These are phyloP conservation scores for Ylistrum balloti DNA, from an alignment of 1,140 invertebrate genomes.

Conservation along the genomic window DNA sequence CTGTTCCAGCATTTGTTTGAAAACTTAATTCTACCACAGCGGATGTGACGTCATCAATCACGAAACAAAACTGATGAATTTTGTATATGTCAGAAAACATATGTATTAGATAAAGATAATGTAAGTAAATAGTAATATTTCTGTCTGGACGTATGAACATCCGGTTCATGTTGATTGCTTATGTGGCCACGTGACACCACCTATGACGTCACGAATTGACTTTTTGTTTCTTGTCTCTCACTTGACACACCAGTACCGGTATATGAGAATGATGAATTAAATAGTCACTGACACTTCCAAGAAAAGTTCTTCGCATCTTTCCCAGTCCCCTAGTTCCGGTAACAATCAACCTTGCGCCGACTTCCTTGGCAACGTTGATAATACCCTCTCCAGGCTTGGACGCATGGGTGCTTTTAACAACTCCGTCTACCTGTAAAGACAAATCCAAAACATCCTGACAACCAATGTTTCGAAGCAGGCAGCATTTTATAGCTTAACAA, in stretches of 20 bases:
- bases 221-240: background rate
- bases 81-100: too few relatives aligned
- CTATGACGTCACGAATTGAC: background rate
- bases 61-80: too few relatives aligned
- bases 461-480: too few relatives aligned
- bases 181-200: background rate
- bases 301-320: background rate
- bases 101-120: too few relatives aligned
- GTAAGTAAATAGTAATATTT: too few relatives aligned
- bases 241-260: conserved; percentile 6
- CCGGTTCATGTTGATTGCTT: background rate
- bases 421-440: background rate
- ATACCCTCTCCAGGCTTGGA: background rate
- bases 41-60: background rate
- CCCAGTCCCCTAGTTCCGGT: background rate
- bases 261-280: background rate
- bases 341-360: background rate
- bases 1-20: too few relatives aligned
- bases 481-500: too few relatives aligned
- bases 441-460: background rate
- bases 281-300: conserved; percentile 19
- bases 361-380: background rate
- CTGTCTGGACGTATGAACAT: background rate
- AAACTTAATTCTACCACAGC: background rate
- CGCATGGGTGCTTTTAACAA: background rate